phyloP scores from a whole-genome alignment of 2,888 invertebrate species.

The Euplexia lucipara region DNA sequence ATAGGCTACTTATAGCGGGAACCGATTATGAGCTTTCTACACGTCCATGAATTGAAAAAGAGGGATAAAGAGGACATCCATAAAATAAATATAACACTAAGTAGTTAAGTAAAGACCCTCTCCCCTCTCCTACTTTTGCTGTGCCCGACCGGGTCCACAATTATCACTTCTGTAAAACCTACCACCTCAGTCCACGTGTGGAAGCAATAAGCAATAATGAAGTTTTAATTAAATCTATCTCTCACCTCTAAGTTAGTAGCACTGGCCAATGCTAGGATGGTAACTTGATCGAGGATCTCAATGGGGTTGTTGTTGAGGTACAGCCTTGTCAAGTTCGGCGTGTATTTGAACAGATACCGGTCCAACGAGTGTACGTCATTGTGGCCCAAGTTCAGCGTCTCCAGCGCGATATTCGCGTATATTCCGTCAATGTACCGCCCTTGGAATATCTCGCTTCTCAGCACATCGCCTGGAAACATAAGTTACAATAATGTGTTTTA shows the following conservation, averaged over 20 bases:
- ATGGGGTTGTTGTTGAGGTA: constrained; percentile 92
- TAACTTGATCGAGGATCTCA: constrained; percentile 91
- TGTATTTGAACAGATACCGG: constrained; percentile 92
- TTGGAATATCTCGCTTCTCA: constrained; percentile 92
- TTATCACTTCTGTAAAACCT: too few relatives aligned
- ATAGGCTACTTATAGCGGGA: too few relatives aligned
- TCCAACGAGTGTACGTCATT: constrained; percentile 92
- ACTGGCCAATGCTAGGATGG: constrained; percentile 90
- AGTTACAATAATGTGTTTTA: too few relatives aligned
- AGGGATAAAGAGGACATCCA: not conserved
- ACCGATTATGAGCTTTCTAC: not conserved
- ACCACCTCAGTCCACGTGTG: too few relatives aligned
- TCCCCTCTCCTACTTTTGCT: too few relatives aligned
- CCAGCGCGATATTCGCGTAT: constrained; percentile 91
- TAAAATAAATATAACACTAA: too few relatives aligned
- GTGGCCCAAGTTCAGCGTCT: constrained; percentile 92
- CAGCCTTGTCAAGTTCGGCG: constrained; percentile 91
- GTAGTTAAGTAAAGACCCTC: too few relatives aligned
- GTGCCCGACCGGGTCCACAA: too few relatives aligned
- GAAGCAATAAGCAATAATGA: too few relatives aligned
- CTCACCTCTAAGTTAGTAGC: constrained; percentile 90
- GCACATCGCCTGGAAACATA: constrained; percentile 89
- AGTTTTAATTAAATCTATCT: too few relatives aligned
- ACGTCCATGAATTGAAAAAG: not conserved
- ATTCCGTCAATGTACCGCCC: constrained; percentile 91